Base-by-base conservation (phyloP, 2,888 invertebrate species). In the Temnothorax unifasciatus region DNA sequence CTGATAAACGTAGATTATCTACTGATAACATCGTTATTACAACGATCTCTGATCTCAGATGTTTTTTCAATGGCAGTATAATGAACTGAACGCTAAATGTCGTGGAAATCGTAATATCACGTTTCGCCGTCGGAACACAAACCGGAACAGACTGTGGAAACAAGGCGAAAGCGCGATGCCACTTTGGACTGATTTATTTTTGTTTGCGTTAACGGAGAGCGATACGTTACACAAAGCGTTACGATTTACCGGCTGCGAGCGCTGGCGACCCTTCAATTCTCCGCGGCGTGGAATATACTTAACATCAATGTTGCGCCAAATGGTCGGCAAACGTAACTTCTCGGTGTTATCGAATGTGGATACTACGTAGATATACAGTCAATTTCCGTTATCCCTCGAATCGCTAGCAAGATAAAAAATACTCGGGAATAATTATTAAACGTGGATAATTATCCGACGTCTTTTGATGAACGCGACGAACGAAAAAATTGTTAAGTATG, bases 111-210 rank as follows among this genome's bases (percentile, higher is more conserved):
- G 59, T 47, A 29, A 29, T 29, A 44, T 50, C 54, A 15, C 54
- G 9, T 44, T 34, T 44, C 29, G 6, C 21, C n/a, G 29, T 44
- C n/a, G 57, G 29, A 41, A 57, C 54, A 34, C 44, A 34, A 15
- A 54, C 41, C 41, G 41, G 64, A 21, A 61, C 61, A 61, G 41
- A 18, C 3, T 3, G 3, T 57, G 41, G 15, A 68, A 77, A 69
- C 21, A 69, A 41, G 18, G 38, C 18, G 18, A 52, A 50, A 64
- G 38, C 11, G 38, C 64, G 38, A 76, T 29, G 44, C 41, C 54
- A 69, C 57, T 77, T 77, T 15, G n/a, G 29, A 44, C n/a, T 29
- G 77, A 68, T 77, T 77, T 69, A 77, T 77, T 77, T 77, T 77
- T 9, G 57, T 77, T 68, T 77, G 15, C 44, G 21, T 68, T 44